A percentile compares a stretch with the other conserved stretches of the same genome.
phyloP scores from a whole-genome alignment of 2,113 vertebrate species.

The Callopanchax toddi region DNA sequence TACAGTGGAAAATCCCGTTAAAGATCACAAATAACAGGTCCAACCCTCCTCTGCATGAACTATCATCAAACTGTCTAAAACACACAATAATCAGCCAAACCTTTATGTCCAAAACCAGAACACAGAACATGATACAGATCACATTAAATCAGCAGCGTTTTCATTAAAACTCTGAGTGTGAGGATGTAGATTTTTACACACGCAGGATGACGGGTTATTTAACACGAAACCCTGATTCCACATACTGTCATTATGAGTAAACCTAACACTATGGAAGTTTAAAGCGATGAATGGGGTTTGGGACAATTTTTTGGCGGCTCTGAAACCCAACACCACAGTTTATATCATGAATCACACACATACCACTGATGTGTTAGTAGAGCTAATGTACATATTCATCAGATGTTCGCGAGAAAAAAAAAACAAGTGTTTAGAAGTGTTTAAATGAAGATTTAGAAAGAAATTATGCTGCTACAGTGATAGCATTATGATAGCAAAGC shows the following conservation, averaged over 20 bases:
- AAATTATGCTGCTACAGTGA: too few species aligned
- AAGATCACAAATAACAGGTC: not conserved
- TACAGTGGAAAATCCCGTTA: conserved; percentile 52
- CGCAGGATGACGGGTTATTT: conserved; percentile 3
- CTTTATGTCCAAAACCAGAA: conserved; percentile 14
- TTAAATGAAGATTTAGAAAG: too few species aligned
- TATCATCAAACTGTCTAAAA: conserved; percentile 20
- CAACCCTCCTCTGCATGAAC: not conserved
- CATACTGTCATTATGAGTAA: conserved; percentile 8
- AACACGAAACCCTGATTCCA: conserved; percentile 10
- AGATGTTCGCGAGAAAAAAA: too few species aligned
- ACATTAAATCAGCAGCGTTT: too few species aligned
- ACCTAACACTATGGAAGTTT: not conserved
- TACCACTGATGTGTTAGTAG: too few species aligned
- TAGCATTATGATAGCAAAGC: too few species aligned
- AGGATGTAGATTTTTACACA: conserved; percentile 8
- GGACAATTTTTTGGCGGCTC: not conserved
- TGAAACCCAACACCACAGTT: too few species aligned
- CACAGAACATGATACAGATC: not conserved
- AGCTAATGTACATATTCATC: too few species aligned
- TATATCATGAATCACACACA: too few species aligned
- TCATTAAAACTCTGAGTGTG: not conserved
- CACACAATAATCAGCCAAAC: not conserved
- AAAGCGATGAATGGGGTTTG: not conserved
- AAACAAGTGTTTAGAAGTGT: too few species aligned